Evolutionary conservation across 2,888 invertebrate genomes (phyloP).

Genomic region (Ophioninae sp.): DNA sequence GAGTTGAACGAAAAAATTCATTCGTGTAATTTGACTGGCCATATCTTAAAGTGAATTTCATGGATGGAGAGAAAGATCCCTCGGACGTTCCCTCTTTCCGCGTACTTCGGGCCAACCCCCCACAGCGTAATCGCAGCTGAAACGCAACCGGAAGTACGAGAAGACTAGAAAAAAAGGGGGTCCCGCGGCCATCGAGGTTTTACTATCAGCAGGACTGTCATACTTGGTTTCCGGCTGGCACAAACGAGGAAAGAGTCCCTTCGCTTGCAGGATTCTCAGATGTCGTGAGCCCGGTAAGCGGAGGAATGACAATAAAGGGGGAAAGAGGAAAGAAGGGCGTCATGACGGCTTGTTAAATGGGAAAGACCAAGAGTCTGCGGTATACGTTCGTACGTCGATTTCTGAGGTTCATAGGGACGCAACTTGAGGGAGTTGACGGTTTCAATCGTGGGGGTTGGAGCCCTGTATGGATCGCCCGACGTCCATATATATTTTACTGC

Average conservation of each 20-base stretch:
- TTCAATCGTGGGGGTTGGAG: constrained; percentile 10
- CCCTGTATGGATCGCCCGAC: background rate
- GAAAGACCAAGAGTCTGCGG: constrained; percentile 34
- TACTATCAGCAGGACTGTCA: constrained; percentile 11
- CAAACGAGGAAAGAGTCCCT: constrained; percentile 38
- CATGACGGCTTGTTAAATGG: constrained; percentile 52
- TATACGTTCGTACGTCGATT: background rate
- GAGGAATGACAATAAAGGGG: constrained; percentile 58
- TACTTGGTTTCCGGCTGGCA: background rate
- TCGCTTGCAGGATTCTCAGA: constrained; percentile 47
- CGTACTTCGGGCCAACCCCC: constrained; percentile 1
- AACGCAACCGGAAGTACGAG: background rate
- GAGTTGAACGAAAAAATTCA: too few relatives aligned
- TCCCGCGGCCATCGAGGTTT: constrained; percentile 30
- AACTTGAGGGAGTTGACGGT: background rate
- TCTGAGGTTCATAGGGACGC: constrained; percentile 9
- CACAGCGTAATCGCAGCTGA: background rate
- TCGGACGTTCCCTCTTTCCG: background rate
- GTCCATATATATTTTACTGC: constrained; percentile 1
- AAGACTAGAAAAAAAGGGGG: constrained; percentile 10
- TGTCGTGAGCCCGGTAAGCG: constrained; percentile 38
- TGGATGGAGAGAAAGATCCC: background rate
- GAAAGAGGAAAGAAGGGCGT: constrained; percentile 48
- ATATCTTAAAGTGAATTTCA: background rate
- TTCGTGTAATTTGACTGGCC: too few relatives aligned